Evolutionary conservation across 2,797 vertebrate genomes (phyloP), one percentile per base, ranked within the genome.

Genomic region (Dendrocincla tyrannina): DNA sequence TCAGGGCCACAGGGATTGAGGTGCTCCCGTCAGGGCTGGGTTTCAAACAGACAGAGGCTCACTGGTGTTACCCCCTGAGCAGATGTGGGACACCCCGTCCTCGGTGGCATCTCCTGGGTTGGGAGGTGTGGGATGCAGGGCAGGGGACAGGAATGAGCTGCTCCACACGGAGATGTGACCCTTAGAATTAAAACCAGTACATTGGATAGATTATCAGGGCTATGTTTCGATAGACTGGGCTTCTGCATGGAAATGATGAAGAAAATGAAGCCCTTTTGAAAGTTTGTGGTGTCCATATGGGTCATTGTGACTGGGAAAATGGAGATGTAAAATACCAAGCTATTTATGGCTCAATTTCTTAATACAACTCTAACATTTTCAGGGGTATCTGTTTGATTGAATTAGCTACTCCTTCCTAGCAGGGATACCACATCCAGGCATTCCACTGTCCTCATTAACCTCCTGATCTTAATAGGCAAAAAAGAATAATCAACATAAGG

Each of bases 371-470:
- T 93, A 93, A 93, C 91, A 84, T 94, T 96, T 95, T 33, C 58
- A 66, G 88, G 55, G 72, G 44, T 95, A 10, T 82, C 33, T 7
- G 28, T 95, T 94, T 93, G 69, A 83, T 75, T 94, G 93, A 95
- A 93, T 96, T 94, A 92, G 46, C 70, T 89, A 11, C 89, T 86
- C 60, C 70, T 88, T 93, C 84, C 88, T 79, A 70, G 92, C 91
- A 77, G 30, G 72, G 76, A 18, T 46, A 53, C 58, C 77, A 91
- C 85, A 92, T 83, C 72, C 91, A 95, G 85, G 25, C 89, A 56
- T 88, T 95, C 74, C 68, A 47, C 73, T 83, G 66, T 58, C 60
- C 93, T 97, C 95, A 97, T 97, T 98, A 98, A 97, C 97, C 95
- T 97, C 84, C 66, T 1, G 24, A 81, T 91, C 83, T 63, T 85